Base-by-base conservation (phyloP, 2,888 invertebrate species). In the Acleris holmiana region DNA sequence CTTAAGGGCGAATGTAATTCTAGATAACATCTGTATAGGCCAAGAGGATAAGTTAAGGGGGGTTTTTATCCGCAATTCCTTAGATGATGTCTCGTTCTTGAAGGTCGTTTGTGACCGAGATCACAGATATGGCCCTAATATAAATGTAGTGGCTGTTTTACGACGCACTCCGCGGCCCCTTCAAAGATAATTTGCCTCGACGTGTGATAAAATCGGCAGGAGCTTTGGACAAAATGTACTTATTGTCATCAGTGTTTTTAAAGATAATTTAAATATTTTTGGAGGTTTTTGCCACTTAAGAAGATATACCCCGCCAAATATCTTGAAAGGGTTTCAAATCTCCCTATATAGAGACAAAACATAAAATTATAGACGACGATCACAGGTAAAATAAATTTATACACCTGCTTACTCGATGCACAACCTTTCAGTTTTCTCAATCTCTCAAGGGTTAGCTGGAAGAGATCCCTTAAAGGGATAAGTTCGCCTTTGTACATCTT, bases 111-210 rank as follows among this genome's bases (percentile, higher is more conserved):
- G 85, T 83, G 83, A 81, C 80, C 82, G 78, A 83, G 85, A 86
- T 89, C 79, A 74, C 78, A 74, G 83, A 86, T 85, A 89, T 82
- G 81, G 78, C 83, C 82, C 82, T 82, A 81, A 85, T 83, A 84
- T 83, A 84, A 84, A 80, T 81, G 79, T 84, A 82, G 83, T 79
- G 80, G 83, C 80, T 78, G 80, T 79, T 86, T 88, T 85, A 87
- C 79, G 83, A 85, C 73, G 73, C 77, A 79, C 84, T 84, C 79
- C 76, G 78, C 73, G 76, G 74, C 76, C 73, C 73, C 71, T 73
- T 69, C 69, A 74, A 73, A 84, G 84, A 88, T 87, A 86, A 88
- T 88, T 86, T 82, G 80, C 79, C 79, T 80, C 73, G 78, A 82
- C 79, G 83, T 84, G 82, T 81, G 85, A 88, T 88, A 85, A 81